A percentile compares a stretch with the other conserved stretches of the same genome.
Conservation (phyloP, 2,888 invertebrate species). For the Plebejus anna region DNA sequence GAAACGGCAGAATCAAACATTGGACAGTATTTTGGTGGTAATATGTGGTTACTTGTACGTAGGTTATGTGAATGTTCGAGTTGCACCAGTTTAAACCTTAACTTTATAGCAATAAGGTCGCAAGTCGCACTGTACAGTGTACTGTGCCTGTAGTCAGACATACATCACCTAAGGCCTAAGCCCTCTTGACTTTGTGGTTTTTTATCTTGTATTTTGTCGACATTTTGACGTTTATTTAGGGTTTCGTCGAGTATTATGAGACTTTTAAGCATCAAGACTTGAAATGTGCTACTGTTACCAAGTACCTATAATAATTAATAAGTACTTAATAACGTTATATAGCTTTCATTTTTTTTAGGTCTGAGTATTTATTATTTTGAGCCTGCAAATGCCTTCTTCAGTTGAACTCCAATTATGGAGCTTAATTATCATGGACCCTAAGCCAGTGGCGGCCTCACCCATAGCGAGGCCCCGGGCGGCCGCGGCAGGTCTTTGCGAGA, state of each 20-base stretch:
- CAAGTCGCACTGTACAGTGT: not conserved
- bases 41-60: not conserved
- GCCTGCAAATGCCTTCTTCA: no score
- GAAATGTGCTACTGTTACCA: not conserved
- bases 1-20: not conserved
- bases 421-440: no score
- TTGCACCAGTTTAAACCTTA: constrained; percentile 26
- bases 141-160: not conserved
- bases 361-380: not conserved
- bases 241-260: not conserved
- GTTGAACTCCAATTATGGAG: no score
- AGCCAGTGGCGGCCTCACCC: no score
- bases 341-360: not conserved
- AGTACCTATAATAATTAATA: not conserved
- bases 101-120: not conserved
- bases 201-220: constrained; percentile 7
- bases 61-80: not conserved
- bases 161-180: not conserved
- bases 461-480: no score
- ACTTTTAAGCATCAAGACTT: constrained; percentile 7
- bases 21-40: not conserved
- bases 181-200: not conserved
- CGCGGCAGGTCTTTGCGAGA: no score
- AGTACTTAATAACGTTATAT: no score
- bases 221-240: constrained; percentile 15